A percentile compares a stretch with the other conserved stretches of the same genome.
Conservation (phyloP, 2,888 invertebrate species). For the Phorcus lineatus region DNA sequence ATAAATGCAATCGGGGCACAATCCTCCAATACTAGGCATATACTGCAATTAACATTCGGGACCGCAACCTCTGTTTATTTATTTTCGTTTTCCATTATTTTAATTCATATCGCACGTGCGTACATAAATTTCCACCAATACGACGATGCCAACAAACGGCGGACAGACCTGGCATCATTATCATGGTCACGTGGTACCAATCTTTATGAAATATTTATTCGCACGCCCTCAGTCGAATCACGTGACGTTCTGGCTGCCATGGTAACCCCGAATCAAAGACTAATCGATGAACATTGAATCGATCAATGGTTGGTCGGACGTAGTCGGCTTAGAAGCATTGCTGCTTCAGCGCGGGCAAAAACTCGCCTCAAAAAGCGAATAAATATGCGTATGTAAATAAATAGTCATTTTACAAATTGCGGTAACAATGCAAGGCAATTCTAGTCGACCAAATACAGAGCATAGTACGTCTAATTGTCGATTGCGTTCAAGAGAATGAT, state of each 20-base stretch:
- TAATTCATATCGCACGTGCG: constrained; percentile 20
- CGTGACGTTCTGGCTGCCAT: constrained; percentile 26
- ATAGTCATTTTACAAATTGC: constrained; percentile 5
- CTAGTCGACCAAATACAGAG: neutral
- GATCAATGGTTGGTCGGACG: neutral
- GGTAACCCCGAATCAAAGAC: constrained; percentile 27
- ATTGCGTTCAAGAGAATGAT: neutral
- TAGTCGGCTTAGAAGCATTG: neutral
- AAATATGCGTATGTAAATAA: constrained; percentile 1
- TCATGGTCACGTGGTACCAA: constrained; percentile 23
- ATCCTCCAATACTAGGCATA: neutral
- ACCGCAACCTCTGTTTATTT: constrained; percentile 8
- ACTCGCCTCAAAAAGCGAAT: neutral
- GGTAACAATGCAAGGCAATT: neutral
- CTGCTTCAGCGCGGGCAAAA: neutral
- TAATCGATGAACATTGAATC: constrained; percentile 14
- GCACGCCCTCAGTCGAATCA: constrained; percentile 25
- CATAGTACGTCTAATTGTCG: neutral
- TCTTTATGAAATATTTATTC: constrained; percentile 35
- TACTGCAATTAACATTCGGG: neutral
- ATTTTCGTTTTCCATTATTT: constrained; percentile 13
- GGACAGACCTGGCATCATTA: constrained; percentile 2
- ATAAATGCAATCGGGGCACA: neutral
- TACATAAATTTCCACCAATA: constrained; percentile 13
- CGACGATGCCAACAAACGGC: constrained; percentile 8